Evolutionary conservation across 2,888 invertebrate genomes (phyloP).

Genomic region (Ennomos fuscantarius): DNA sequence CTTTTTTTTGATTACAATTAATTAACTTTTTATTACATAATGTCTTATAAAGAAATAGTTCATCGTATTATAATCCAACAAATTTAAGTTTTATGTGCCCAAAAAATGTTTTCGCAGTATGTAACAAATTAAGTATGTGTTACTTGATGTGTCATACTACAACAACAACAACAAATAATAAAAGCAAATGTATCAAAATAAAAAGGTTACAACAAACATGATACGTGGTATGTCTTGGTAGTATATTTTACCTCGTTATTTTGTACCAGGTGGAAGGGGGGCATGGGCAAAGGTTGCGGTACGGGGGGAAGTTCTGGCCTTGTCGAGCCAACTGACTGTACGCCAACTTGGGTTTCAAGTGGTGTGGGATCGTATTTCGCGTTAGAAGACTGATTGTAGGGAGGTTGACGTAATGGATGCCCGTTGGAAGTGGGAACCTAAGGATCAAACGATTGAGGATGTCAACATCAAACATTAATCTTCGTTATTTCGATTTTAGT

Average conservation of each 20-base stretch:
- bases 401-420: conserved; percentile 3
- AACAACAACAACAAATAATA: too few relatives aligned
- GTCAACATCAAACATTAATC: conserved; percentile 1
- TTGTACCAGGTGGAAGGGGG: conserved; percentile 20
- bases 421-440: conserved; percentile 14
- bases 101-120: too few relatives aligned
- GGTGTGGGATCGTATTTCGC: not conserved
- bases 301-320: conserved; percentile 1
- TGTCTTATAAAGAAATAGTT: too few relatives aligned
- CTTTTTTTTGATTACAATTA: too few relatives aligned
- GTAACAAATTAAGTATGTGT: too few relatives aligned
- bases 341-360: not conserved
- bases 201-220: not conserved
- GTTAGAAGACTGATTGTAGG: not conserved
- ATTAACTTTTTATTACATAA: too few relatives aligned
- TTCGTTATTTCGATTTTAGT: too few relatives aligned
- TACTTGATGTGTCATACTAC: too few relatives aligned
- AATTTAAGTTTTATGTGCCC: too few relatives aligned
- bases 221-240: not conserved
- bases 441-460: not conserved
- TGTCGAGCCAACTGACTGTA: not conserved
- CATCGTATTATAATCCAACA: too few relatives aligned
- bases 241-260: conserved; percentile 18
- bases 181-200: not conserved
- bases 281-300: conserved; percentile 7